Base-by-base conservation (phyloP, 1,140 invertebrate genomes). In the Araneus ventricosus region DNA sequence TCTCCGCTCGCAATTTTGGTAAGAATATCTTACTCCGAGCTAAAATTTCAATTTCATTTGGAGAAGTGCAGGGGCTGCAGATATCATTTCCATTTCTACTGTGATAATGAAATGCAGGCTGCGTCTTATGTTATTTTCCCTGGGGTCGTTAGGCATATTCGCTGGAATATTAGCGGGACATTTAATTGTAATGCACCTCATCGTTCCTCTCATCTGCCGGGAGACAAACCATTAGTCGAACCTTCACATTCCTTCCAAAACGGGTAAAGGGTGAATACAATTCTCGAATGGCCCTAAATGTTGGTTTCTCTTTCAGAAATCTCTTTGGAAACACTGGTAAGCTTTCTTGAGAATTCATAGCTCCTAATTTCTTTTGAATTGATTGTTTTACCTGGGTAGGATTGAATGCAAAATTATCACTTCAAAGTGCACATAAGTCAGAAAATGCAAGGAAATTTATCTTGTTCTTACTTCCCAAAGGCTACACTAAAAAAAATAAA, bases 151-250 rank as follows among this genome's bases (percentile, higher is more conserved):
- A 79, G 34, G 88, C 17, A 27, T 70, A 45, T 79, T 89, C 67
- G 22, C 63, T 57, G 88, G 88, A 89, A 67, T 89, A 89, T 89
- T 89, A 89, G 88, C 22, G 70, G 45, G 67, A 57, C 88, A 79
- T 41, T 89, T 89, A 89, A 89, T 89, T 89, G 88, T 89, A 89
- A 89, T 89, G 67, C 61, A 89, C 86, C 86, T 22, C 88, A 70
- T 88, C 59, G 61, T n/a, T 30, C 52, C 30, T 57, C 52, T 79
- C 67, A 79, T 89, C 63, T 79, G 88, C 27, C 17, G 24, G 88
- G n/a, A 39, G 37, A 89, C 88, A 41, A 89, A 27, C 88, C 88
- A 89, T 89, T 89, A 89, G 67, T 52, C 41, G 88, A 52, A 79
- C 70, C 70, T 20, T 52, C 27, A 41, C 70, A 67, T 30, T 22